phyloP scores from a whole-genome alignment of 2,888 invertebrate genomes.

The Macrosiphum euphorbiae region DNA sequence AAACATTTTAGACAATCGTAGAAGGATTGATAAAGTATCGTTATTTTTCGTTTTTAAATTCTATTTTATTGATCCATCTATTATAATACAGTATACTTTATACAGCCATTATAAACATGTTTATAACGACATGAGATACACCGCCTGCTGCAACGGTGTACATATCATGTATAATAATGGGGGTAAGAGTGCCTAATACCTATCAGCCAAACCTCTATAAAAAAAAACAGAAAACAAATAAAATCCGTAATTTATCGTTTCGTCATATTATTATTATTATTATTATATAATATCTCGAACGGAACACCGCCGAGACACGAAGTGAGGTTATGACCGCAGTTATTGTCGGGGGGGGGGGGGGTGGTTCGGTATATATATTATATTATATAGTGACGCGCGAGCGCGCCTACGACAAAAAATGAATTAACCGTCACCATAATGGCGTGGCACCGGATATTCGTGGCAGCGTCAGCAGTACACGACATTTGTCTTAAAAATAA shows the following conservation, averaged over 20 bases:
- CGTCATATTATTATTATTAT: not conserved
- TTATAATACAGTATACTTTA: not conserved
- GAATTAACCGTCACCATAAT: slow-evolving; percentile 40
- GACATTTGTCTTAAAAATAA: slow-evolving; percentile 41
- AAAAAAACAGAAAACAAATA: not conserved
- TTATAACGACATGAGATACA: not conserved
- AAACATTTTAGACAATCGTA: not conserved
- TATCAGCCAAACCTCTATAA: not conserved
- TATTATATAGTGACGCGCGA: not conserved
- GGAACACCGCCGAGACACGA: not conserved
- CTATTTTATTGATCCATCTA: not conserved
- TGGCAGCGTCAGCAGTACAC: not conserved
- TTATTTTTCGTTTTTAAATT: not conserved
- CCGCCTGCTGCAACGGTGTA: not conserved
- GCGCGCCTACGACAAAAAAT: not conserved
- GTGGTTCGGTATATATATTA: not conserved
- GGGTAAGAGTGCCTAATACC: not conserved
- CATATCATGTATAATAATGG: not conserved
- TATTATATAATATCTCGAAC: slow-evolving; percentile 3
- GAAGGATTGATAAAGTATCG: not conserved
- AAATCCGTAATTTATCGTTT: slow-evolving; percentile 7
- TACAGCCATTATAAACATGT: not conserved
- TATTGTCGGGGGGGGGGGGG: not conserved
- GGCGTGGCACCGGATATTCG: slow-evolving; percentile 49
- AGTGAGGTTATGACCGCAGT: too few species aligned